Evolutionary conservation across 2,888 invertebrate genomes (phyloP).

Genomic region (Rosalia funebris): DNA sequence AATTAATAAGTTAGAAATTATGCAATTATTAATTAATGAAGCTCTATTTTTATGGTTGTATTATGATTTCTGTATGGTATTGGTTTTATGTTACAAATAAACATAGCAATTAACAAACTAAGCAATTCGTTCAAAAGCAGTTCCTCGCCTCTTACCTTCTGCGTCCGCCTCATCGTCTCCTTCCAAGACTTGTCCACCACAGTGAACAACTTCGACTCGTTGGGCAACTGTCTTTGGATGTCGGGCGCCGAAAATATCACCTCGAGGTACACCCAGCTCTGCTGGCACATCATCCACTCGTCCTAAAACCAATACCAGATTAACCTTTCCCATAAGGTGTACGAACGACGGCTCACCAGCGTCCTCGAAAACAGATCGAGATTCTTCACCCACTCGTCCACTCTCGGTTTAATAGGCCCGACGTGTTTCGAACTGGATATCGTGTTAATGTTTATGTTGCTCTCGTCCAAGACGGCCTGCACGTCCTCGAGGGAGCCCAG

Average conservation of each 20-base stretch:
- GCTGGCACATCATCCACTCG: slow-evolving; percentile 89
- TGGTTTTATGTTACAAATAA: too few relatives aligned
- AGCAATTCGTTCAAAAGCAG: too few relatives aligned
- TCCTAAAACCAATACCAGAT: too few relatives aligned
- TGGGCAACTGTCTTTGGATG: slow-evolving; percentile 91
- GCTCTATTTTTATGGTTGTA: too few relatives aligned
- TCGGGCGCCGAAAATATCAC: slow-evolving; percentile 95
- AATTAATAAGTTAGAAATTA: too few relatives aligned
- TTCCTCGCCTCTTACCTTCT: slow-evolving; percentile 73
- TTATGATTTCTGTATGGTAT: too few relatives aligned
- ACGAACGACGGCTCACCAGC: too few relatives aligned
- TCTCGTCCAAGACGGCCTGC: slow-evolving; percentile 84
- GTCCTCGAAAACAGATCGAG: slow-evolving; percentile 84
- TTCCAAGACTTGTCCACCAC: slow-evolving; percentile 92
- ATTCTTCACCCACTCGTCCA: slow-evolving; percentile 83
- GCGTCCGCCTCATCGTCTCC: slow-evolving; percentile 84
- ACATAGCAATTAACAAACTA: too few relatives aligned
- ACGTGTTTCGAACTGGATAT: slow-evolving; percentile 88
- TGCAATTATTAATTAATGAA: too few relatives aligned
- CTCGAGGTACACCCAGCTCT: slow-evolving; percentile 94
- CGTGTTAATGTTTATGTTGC: slow-evolving; percentile 86
- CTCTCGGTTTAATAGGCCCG: slow-evolving; percentile 82
- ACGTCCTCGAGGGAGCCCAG: slow-evolving; percentile 87
- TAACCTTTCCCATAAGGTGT: too few relatives aligned
- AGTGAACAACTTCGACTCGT: slow-evolving; percentile 87